Percentiles rank a stretch among this genome's conserved stretches.
Evolutionary conservation across 2,113 vertebrate species (phyloP).

Genomic region (Rhinichthys klamathensis): DNA sequence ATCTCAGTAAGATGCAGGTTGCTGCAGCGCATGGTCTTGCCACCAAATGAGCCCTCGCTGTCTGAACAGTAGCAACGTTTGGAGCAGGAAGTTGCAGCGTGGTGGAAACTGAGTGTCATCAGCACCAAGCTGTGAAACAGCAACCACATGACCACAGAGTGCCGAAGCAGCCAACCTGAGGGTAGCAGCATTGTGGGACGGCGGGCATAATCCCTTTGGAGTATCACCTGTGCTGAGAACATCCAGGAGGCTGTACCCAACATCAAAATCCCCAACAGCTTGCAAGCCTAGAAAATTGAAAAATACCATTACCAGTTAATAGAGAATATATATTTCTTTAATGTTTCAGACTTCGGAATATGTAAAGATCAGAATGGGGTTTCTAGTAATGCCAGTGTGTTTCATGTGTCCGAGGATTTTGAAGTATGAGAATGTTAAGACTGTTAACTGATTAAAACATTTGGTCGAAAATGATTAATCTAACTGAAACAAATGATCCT

Average conservation of each 20-base stretch:
- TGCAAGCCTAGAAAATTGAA: slow-evolving; percentile 61
- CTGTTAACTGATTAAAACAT: not conserved
- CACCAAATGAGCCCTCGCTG: slow-evolving; percentile 75
- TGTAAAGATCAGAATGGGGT: not conserved
- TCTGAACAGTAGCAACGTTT: slow-evolving; percentile 87
- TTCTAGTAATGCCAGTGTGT: not conserved
- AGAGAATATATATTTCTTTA: not conserved
- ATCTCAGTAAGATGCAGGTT: slow-evolving; percentile 85
- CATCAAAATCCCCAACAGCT: slow-evolving; percentile 63
- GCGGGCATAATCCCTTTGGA: slow-evolving; percentile 68
- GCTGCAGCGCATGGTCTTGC: slow-evolving; percentile 93
- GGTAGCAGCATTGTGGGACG: slow-evolving; percentile 68
- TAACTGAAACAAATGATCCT: not conserved
- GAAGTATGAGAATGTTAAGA: not conserved
- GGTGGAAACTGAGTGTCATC: slow-evolving; percentile 81
- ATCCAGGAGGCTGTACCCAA: slow-evolving; percentile 39
- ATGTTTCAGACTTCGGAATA: not conserved
- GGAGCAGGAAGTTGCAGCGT: slow-evolving; percentile 79
- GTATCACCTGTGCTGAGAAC: slow-evolving; percentile 52
- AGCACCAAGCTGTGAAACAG: slow-evolving; percentile 85
- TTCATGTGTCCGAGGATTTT: not conserved
- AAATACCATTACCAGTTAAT: slow-evolving; percentile 5
- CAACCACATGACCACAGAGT: slow-evolving; percentile 80
- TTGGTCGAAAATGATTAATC: too few species aligned
- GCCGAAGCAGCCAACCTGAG: slow-evolving; percentile 73